These are phyloP conservation scores for Yasuhikotakia modesta DNA, from an alignment of 2,797 vertebrate genomes.

Conservation along the genomic window DNA sequence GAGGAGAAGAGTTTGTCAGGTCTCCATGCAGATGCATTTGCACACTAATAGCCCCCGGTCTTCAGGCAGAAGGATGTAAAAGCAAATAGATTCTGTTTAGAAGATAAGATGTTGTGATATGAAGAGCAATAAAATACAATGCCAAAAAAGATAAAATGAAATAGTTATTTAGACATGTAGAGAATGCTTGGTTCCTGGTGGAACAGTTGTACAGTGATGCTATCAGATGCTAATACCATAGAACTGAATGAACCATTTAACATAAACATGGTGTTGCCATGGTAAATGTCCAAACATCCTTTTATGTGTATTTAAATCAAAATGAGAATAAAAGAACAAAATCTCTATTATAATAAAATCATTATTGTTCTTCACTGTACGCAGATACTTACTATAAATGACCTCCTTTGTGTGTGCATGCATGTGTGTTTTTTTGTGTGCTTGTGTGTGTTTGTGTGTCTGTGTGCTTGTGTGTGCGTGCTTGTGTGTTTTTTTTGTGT, in stretches of 20 bases:
- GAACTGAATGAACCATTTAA: background rate
- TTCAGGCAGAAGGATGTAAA: constrained; percentile 2
- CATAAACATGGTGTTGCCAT: background rate
- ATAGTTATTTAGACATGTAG: background rate
- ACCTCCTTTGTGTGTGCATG: background rate
- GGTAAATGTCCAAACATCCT: background rate
- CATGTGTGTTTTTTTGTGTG: no score
- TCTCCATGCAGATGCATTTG: background rate
- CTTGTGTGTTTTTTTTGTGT: no score
- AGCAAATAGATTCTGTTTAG: constrained; percentile 30
- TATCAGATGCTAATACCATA: background rate
- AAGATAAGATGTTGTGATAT: background rate
- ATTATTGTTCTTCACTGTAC: background rate
- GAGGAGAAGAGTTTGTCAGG: constrained; percentile 23
- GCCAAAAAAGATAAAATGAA: background rate
- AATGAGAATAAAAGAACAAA: background rate
- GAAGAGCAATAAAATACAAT: background rate
- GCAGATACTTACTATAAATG: background rate
- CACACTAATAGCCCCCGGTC: constrained; percentile 14
- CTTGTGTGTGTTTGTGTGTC: no score
- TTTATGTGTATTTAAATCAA: background rate
- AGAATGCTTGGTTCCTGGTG: background rate
- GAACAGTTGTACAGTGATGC: background rate
- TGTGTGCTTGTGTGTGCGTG: no score
- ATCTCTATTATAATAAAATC: background rate